Conservation (phyloP, 2,888 invertebrate genomes). For the Fabriciana adippe region DNA sequence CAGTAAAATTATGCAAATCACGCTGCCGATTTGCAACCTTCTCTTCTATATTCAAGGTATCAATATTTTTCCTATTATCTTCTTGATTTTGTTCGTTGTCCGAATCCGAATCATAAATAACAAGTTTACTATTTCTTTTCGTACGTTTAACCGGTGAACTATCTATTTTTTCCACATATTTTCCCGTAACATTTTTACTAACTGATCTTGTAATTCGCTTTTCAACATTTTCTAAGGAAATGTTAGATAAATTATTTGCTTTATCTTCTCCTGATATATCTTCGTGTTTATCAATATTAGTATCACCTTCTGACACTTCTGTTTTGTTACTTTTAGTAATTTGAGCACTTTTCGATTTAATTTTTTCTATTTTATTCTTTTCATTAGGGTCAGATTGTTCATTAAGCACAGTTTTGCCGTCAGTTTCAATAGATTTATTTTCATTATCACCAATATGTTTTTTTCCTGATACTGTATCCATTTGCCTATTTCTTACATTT, state of each 20-base stretch:
- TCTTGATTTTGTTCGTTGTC: constrained; percentile 24
- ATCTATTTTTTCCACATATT: constrained; percentile 24
- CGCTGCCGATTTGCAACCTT: not conserved
- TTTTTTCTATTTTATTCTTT: constrained; percentile 2
- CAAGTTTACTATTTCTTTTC: constrained; percentile 49
- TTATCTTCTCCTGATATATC: constrained; percentile 33
- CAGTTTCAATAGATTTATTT: not conserved
- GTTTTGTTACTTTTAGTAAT: not conserved
- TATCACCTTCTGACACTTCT: not conserved
- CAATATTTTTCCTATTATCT: not conserved
- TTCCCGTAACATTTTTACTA: constrained; percentile 43
- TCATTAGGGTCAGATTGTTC: not conserved
- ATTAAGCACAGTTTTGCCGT: not conserved
- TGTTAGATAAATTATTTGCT: constrained; percentile 27
- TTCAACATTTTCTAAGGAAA: constrained; percentile 30
- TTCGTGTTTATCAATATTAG: constrained; percentile 27
- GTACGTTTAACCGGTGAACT: constrained; percentile 39
- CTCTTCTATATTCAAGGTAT: not conserved
- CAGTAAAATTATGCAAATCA: not conserved
- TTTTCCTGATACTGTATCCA: not conserved
- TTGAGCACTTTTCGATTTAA: not conserved
- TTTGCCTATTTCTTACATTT: constrained; percentile 1
- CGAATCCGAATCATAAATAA: constrained; percentile 58
- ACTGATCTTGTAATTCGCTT: constrained; percentile 54
- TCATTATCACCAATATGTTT: not conserved